These are phyloP conservation scores for Synanthedon formicaeformis DNA, from an alignment of 2,888 invertebrate genomes.

Conservation along the genomic window DNA sequence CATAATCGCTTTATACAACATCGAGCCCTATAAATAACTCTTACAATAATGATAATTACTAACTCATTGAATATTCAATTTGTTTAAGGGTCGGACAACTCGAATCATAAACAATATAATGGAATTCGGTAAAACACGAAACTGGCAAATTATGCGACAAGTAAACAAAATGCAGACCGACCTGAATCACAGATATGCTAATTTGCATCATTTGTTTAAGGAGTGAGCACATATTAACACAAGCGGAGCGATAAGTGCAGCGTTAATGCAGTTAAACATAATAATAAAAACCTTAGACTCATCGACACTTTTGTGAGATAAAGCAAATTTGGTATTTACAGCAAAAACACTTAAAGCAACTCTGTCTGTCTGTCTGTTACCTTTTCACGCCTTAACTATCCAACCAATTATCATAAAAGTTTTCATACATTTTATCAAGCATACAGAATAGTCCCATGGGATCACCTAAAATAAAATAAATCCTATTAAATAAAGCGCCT, in stretches of 20 bases:
- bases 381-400: too few species aligned
- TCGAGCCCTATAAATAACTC: background rate
- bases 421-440: too few species aligned
- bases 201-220: constrained; percentile 29
- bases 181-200: constrained; percentile 40
- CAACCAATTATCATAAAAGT: too few species aligned
- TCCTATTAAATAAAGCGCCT: too few species aligned
- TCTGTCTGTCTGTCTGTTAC: too few species aligned
- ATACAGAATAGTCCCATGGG: too few species aligned
- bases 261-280: background rate
- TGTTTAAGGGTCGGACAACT: constrained; percentile 1
- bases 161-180: constrained; percentile 25
- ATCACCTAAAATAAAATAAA: too few species aligned
- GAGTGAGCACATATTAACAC: background rate
- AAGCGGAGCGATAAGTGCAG: background rate
- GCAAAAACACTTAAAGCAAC: too few species aligned
- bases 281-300: background rate
- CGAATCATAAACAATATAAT: constrained; percentile 18
- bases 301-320: too few species aligned
- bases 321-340: too few species aligned
- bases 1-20: background rate
- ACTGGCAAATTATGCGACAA: constrained; percentile 29
- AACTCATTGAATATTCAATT: constrained; percentile 12
- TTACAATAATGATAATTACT: background rate
- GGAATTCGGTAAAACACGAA: constrained; percentile 24